phyloP scores from a whole-genome alignment of 1,140 invertebrate species.

The Agraylea sexmaculata region DNA sequence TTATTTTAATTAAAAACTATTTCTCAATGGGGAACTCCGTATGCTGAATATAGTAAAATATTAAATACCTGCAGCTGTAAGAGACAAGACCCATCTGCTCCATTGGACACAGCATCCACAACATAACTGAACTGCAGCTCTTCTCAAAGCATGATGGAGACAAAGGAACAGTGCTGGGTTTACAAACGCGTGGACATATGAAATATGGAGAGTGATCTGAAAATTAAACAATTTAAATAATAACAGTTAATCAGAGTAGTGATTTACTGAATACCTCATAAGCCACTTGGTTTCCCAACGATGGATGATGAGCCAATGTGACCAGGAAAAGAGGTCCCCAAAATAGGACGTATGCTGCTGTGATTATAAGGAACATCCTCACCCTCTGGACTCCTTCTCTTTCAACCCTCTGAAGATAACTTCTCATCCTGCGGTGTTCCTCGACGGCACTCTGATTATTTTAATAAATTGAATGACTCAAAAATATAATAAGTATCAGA shows the following conservation, averaged over 20 bases:
- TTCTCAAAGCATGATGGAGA: conserved; percentile 61
- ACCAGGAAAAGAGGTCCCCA: conserved; percentile 84
- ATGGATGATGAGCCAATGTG: conserved; percentile 60
- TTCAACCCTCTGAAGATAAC: conserved; percentile 65
- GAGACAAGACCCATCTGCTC: conserved; percentile 48
- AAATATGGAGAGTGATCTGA: conserved; percentile 75
- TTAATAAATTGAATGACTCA: neutral
- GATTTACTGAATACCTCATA: conserved; percentile 49
- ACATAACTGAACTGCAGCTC: conserved; percentile 57
- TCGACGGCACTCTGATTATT: conserved; percentile 42
- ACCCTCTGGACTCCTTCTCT: conserved; percentile 63
- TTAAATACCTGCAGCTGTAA: conserved; percentile 36
- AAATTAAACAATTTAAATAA: conserved; percentile 21
- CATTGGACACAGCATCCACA: conserved; percentile 56
- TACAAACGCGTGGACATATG: conserved; percentile 76
- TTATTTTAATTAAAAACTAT: no score
- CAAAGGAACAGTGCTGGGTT: conserved; percentile 72
- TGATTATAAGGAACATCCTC: conserved; percentile 77
- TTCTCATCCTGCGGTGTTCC: conserved; percentile 63
- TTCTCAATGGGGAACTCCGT: no score
- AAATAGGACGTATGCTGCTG: conserved; percentile 71
- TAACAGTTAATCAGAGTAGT: neutral
- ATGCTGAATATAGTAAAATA: conserved; percentile 13
- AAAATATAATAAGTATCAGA: no score
- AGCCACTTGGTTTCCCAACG: conserved; percentile 54